phyloP scores from a whole-genome alignment of 1,140 invertebrate genomes.

The Ips typographus region DNA sequence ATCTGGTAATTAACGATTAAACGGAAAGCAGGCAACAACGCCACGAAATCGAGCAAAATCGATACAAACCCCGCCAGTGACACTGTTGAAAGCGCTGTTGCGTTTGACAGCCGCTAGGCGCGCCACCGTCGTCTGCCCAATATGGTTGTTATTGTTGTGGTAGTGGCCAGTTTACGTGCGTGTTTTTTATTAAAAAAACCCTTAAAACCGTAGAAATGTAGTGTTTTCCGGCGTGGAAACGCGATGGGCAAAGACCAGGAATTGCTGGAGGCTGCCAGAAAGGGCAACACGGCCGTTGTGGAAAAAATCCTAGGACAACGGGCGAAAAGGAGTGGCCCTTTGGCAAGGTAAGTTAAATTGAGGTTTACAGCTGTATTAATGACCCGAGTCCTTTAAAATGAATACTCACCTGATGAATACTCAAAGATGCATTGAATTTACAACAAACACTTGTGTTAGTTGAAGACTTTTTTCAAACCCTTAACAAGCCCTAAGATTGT shows the following conservation, averaged over 20 bases:
- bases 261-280: constrained; percentile 90
- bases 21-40: too few species aligned
- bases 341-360: constrained; percentile 77
- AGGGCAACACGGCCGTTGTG: constrained; percentile 83
- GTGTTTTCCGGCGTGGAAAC: not conserved
- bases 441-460: too few species aligned
- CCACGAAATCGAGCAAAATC: not conserved
- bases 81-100: not conserved
- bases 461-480: too few species aligned
- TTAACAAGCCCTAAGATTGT: too few species aligned
- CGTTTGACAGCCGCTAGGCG: constrained; percentile 53
- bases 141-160: constrained; percentile 65
- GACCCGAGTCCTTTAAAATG: too few species aligned
- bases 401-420: too few species aligned
- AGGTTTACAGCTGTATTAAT: constrained; percentile 36
- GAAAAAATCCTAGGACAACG: constrained; percentile 89
- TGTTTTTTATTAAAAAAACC: not conserved
- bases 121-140: constrained; percentile 56
- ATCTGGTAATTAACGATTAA: too few species aligned
- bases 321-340: constrained; percentile 87
- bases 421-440: too few species aligned
- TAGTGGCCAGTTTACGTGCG: constrained; percentile 53
- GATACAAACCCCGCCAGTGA: not conserved
- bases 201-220: too few species aligned
- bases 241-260: constrained; percentile 94